These are phyloP conservation scores for Chaetodon auriga DNA, from an alignment of 2,113 vertebrate species.

Conservation along the genomic window DNA sequence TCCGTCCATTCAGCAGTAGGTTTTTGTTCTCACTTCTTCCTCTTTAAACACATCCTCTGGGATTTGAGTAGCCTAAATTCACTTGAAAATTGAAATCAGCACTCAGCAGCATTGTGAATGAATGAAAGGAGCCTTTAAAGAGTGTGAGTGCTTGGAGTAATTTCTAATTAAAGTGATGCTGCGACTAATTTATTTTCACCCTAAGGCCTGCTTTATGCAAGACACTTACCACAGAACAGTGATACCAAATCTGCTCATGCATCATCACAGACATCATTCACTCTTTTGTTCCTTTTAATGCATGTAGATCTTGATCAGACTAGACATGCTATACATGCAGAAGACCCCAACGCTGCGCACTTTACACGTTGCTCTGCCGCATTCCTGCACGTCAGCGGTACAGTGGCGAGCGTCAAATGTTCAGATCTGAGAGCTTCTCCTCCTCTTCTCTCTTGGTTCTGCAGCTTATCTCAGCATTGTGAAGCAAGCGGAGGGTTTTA, in stretches of 20 bases:
- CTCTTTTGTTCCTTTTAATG: conserved; percentile 13
- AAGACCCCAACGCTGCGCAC: background rate
- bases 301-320: background rate
- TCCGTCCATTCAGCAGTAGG: conserved; percentile 50
- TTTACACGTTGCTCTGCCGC: background rate
- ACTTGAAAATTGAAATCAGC: conserved; percentile 54
- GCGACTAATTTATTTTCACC: conserved; percentile 54
- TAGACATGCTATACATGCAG: background rate
- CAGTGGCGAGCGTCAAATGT: conserved; percentile 19
- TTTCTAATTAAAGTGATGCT: conserved; percentile 68
- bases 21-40: conserved; percentile 53
- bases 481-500: conserved; percentile 53
- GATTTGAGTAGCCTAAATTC: conserved; percentile 38
- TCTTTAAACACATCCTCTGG: conserved; percentile 53
- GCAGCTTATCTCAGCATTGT: conserved; percentile 65
- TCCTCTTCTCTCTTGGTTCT: conserved; percentile 40
- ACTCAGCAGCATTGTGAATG: conserved; percentile 40
- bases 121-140: conserved; percentile 60
- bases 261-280: conserved; percentile 23
- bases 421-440: conserved; percentile 46
- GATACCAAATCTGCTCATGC: conserved; percentile 36
- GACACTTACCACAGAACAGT: conserved; percentile 7
- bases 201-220: conserved; percentile 48
- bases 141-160: conserved; percentile 49
- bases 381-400: conserved; percentile 15